Percentiles rank a stretch among this genome's conserved stretches.
These are phyloP conservation scores for Sarcophaga variegata DNA, from an alignment of 2,888 invertebrate species.

Conservation along the genomic window DNA sequence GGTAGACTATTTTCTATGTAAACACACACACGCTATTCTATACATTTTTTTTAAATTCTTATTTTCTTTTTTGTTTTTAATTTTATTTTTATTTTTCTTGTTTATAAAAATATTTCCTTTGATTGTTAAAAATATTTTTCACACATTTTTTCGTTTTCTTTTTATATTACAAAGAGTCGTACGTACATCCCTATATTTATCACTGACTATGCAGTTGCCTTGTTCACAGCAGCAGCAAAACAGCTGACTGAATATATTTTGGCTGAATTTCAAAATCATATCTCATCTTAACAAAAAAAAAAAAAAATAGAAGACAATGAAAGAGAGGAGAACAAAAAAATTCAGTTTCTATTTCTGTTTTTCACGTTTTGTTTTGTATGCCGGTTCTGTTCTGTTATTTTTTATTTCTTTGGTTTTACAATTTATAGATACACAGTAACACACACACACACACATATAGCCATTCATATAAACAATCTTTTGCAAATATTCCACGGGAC, in stretches of 20 bases:
- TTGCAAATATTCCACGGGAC: background rate
- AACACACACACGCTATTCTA: no score
- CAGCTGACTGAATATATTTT: background rate
- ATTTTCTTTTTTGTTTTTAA: no score
- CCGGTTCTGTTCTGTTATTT: background rate
- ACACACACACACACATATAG: background rate
- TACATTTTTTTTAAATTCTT: no score
- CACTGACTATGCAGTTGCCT: background rate
- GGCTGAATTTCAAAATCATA: background rate
- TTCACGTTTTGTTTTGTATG: background rate
- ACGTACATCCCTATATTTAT: no score
- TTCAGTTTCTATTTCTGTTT: background rate
- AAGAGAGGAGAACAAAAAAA: background rate
- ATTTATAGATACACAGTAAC: background rate
- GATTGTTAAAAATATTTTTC: no score
- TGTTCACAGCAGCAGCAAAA: background rate
- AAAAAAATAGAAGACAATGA: background rate
- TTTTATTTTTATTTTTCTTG: no score
- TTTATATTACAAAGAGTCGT: no score
- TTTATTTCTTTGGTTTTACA: slow-evolving; percentile 39
- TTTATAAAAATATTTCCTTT: no score
- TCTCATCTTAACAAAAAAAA: background rate
- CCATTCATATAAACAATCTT: background rate
- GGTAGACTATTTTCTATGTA: no score
- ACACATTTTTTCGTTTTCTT: no score